Evolutionary conservation across 2,113 vertebrate species (phyloP), one percentile per base, ranked within the genome.

Genomic region (Lamprotornis superbus): DNA sequence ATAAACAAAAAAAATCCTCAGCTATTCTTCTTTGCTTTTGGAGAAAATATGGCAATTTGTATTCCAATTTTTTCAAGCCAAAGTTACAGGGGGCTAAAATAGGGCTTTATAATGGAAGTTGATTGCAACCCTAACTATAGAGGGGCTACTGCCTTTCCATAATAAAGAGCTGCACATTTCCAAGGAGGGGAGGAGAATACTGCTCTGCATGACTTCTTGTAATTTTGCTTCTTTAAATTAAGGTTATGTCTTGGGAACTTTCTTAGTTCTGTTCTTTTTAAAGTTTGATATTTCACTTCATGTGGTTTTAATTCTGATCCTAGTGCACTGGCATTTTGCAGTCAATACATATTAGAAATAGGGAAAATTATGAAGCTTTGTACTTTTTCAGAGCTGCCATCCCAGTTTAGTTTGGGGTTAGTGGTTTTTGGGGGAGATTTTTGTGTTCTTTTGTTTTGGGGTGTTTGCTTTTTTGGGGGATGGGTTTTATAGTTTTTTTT

Each of bases 1-100:
- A 92, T 69, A 95, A 96, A 89, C 63, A 91, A 87, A 86, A 68
- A 69, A 91, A 91, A 49, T 55, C 42, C 42, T 93, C 56, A 81
- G 71, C 37, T 81, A 70, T 78, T 96, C 83, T 90, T 80, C 68
- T 61, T 86, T 89, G 84, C 83, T 71, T 95, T 91, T 78, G 74
- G 40, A 91, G 81, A 89, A 97, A 96, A 97, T 71, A 81, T 83
- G 80, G 68, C 49, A 96, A 96, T 97, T 97, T 94, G 44, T 89
- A 93, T 84, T 92, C 73, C 87, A 91, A 33, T 95, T 94, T 94
- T 93, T 93, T 92, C 68, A 87, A 94, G 91, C 61, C 80, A 89
- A 94, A 97, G 87, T 95, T 95, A 96, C 87, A 93, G 87, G 69
- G 81, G 65, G 61, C 60, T 96, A 82, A 95, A 96, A 87, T 82